phyloP scores from a whole-genome alignment of 2,797 vertebrate species.

The Borostomias antarcticus region DNA sequence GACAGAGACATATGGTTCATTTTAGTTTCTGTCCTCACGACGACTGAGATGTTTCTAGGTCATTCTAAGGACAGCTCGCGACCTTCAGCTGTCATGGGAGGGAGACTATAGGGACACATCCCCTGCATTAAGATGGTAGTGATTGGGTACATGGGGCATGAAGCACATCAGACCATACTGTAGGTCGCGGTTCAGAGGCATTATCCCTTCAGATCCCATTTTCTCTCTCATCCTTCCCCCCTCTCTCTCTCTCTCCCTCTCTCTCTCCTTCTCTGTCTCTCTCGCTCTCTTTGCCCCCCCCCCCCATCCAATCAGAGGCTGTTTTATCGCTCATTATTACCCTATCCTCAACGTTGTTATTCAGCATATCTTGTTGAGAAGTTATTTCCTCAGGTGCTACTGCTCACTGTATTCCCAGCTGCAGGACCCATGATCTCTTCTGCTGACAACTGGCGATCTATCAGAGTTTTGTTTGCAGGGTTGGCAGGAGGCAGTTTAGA shows the following conservation, averaged over 20 bases:
- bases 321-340: not conserved
- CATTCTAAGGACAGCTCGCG: slow-evolving; percentile 33
- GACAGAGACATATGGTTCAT: slow-evolving; percentile 1
- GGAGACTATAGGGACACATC: slow-evolving; percentile 41
- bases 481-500: slow-evolving; percentile 46
- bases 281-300: too few species aligned
- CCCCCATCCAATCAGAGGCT: slow-evolving; percentile 20
- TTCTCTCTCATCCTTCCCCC: slow-evolving; percentile 1
- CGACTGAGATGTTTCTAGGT: slow-evolving; percentile 44
- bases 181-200: not conserved
- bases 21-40: slow-evolving; percentile 18
- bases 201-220: not conserved
- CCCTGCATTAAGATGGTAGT: slow-evolving; percentile 31
- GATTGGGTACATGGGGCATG: slow-evolving; percentile 40
- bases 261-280: not conserved
- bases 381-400: slow-evolving; percentile 13
- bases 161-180: slow-evolving; percentile 9
- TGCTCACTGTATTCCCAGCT: slow-evolving; percentile 31
- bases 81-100: slow-evolving; percentile 42
- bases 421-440: slow-evolving; percentile 28
- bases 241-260: not conserved
- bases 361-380: not conserved
- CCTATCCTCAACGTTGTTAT: not conserved
- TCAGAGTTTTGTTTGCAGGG: slow-evolving; percentile 35
- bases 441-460: slow-evolving; percentile 47